Base-by-base conservation (phyloP, 2,888 invertebrate genomes). In the Macaria liturata region DNA sequence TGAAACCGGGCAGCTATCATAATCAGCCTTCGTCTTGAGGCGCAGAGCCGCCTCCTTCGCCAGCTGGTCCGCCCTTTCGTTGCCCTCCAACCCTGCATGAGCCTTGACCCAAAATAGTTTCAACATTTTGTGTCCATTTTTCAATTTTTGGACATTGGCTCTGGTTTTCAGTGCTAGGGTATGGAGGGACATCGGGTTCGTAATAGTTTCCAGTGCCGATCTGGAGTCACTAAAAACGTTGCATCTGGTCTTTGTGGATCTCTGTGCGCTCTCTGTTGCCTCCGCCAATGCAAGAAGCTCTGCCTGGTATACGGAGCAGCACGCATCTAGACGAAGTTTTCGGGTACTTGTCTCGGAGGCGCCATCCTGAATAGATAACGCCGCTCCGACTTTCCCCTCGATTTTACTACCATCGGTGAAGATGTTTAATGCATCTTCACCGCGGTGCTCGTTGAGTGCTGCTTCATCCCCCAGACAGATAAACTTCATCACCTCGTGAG, bases 341-440 rank as follows among this genome's bases (percentile, higher is more conserved):
- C 46, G 46, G 32, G 32, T 9, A 8, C 4, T 46, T 6, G 6
- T 46, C 32, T 46, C 46, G 32, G 46, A 2, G 20, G 4, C 46
- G 4, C n/a, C 32, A n/a, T 9, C 8, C 32, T 32, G 32, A 1
- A 32, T 3, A 3, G 46, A 46, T 30, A 49, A 0, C 9, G 49
- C 40, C 9, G 49, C 49, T 1, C 49, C 49, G n/a, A 49, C 49
- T 4, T 49, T 49, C 3, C 49, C 49, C 8, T 49, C 59, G 30
- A 59, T 37, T 39, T 58, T 61, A 37, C 54, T 54, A 32, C 50
- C 55, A 7, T 63, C 63, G 0, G 55, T 63, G 39, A 34, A 64
- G 0, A 64, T 64, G 0, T 32, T 5, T 0, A 55, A 20, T 20
- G 20, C 45, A 1, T 31, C 48, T 1, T 32, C 0, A 6, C 9